Evolutionary conservation across 2,113 vertebrate species (phyloP).

Genomic region (Pseudorasbora parva): DNA sequence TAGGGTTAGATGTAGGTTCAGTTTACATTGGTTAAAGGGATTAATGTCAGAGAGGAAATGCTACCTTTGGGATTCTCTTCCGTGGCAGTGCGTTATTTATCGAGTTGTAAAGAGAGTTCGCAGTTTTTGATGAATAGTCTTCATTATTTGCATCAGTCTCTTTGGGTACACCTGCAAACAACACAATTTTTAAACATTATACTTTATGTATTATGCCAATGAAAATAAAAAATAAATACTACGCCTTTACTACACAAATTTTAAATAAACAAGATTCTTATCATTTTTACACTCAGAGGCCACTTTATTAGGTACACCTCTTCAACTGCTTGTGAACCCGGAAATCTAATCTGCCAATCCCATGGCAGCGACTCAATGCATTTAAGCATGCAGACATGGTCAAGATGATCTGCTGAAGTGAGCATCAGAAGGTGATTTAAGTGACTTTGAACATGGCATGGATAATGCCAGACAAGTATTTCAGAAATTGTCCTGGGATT

Average conservation of each 20-base stretch:
- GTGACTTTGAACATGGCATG: no score
- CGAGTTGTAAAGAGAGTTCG: slow-evolving; percentile 75
- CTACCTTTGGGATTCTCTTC: slow-evolving; percentile 91
- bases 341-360: no score
- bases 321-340: no score
- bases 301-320: no score
- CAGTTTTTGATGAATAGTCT: slow-evolving; percentile 68
- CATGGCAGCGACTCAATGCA: no score
- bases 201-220: background rate
- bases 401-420: no score
- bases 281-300: background rate
- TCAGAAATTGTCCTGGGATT: no score
- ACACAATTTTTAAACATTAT: background rate
- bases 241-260: no score
- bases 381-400: no score
- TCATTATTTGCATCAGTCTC: slow-evolving; percentile 79
- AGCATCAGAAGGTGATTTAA: no score
- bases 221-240: background rate
- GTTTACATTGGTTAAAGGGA: background rate
- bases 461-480: no score
- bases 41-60: no score
- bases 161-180: slow-evolving; percentile 69
- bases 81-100: slow-evolving; percentile 80
- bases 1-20: background rate
- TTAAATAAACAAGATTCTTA: background rate